phyloP scores from a whole-genome alignment of 2,113 vertebrate genomes.

The Amblyornis subalaris region DNA sequence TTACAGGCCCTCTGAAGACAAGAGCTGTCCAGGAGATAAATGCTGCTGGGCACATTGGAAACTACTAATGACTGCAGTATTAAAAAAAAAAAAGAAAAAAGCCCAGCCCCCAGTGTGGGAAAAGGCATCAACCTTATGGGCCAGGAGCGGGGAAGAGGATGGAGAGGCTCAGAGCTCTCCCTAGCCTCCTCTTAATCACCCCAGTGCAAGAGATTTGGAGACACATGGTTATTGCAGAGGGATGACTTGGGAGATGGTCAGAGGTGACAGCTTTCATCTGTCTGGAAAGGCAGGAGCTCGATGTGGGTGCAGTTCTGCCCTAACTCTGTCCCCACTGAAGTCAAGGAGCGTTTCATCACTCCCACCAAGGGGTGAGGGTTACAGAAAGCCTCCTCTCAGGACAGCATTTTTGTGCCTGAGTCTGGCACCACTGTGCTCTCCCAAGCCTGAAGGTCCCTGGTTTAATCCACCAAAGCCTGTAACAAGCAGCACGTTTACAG shows the following conservation, averaged over 20 bases:
- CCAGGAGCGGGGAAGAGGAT: background rate
- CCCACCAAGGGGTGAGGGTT: background rate
- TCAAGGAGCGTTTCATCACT: background rate
- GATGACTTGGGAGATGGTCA: accelerated
- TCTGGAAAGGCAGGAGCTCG: background rate
- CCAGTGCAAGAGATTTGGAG: accelerated
- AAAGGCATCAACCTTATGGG: background rate
- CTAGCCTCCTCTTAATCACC: accelerated
- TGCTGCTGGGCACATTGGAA: background rate
- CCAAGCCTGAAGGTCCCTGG: background rate
- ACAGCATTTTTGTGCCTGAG: background rate
- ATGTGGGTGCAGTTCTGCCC: background rate
- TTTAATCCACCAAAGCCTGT: background rate
- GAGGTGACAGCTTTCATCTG: background rate
- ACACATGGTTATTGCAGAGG: background rate
- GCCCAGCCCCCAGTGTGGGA: background rate
- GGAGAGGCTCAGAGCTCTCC: background rate
- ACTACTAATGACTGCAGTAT: background rate
- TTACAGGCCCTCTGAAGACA: background rate
- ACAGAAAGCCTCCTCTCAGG: background rate
- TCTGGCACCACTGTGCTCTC: background rate
- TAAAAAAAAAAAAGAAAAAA: background rate
- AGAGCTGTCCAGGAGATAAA: background rate
- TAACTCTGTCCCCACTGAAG: background rate
- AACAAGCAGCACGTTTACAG: accelerated